Base-by-base conservation (phyloP, 2,113 vertebrate genomes). In the Collichthys lucidus region DNA sequence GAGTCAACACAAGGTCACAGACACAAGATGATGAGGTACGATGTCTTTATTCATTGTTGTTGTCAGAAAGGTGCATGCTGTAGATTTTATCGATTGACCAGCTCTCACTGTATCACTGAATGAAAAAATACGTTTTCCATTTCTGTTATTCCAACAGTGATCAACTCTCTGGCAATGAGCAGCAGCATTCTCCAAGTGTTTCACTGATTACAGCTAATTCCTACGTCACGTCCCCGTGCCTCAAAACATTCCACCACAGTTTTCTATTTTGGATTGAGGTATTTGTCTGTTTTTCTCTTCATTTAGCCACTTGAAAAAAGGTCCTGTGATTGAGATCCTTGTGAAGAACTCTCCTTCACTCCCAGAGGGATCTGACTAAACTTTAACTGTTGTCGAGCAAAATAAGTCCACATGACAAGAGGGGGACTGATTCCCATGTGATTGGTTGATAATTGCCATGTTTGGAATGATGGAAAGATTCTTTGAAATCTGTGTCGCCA, bases 391-490 rank as follows among this genome's bases (percentile, higher is more conserved):
- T 82, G 80, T 79, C 5, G 40, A 63, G 80, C 74, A 83, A 91
- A 91, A 91, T 44, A 83, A 82, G 29, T 70, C 63, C 90, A 83
- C 80, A 87, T 90, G 86, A 90, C 84, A 84, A 44, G 81, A 73
- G 60, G 68, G 74, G 53, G 79, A 82, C 84, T 81, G 83, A 92
- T 83, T 92, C 86, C 85, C 90, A 92, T 93, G 92, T 93, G 90
- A 94, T 90, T 86, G 82, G 91, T 92, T 92, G 91, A 93, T 94
- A 90, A 94, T 91, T 92, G 83, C 87, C 91, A 83, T 86, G 89
- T 92, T 90, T 87, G 90, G 89, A 92, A 91, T 87, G 92, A 92
- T 84, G 90, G 92, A 92, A 90, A 83, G 71, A 88, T 81, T 89
- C 82, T 89, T 89, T 86, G 79, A 85, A 86, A 90, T 90, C 59